These are phyloP conservation scores for Lucilia cuprina DNA, from an alignment of 1,140 invertebrate genomes.

Conservation along the genomic window DNA sequence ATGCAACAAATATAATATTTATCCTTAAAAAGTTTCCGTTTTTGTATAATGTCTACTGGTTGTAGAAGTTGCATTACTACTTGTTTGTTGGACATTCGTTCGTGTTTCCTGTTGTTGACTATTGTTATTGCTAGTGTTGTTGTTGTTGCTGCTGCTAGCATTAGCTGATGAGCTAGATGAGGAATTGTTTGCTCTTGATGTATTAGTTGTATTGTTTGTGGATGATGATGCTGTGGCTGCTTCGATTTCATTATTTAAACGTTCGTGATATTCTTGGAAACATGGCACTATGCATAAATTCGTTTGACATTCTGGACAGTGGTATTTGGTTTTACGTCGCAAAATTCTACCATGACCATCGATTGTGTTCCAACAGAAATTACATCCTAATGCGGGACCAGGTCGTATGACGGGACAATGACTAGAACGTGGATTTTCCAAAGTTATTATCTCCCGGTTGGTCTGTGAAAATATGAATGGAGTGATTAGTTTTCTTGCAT, in stretches of 20 bases:
- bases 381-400: constrained; percentile 82
- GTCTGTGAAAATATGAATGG: constrained; percentile 43
- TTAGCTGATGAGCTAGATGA: neutral
- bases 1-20: neutral
- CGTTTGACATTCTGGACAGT: constrained; percentile 85
- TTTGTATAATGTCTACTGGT: neutral
- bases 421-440: constrained; percentile 64
- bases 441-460: constrained; percentile 58
- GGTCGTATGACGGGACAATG: constrained; percentile 81
- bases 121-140: neutral
- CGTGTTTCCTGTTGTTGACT: neutral
- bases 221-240: constrained; percentile 40
- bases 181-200: constrained; percentile 14
- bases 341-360: constrained; percentile 80
- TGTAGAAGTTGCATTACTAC: neutral
- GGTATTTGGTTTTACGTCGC: constrained; percentile 84
- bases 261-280: constrained; percentile 81
- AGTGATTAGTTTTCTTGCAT: too few species aligned
- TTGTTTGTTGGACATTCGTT: neutral
- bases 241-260: constrained; percentile 57
- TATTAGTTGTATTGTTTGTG: constrained; percentile 18
- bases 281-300: constrained; percentile 87
- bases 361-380: constrained; percentile 88
- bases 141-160: neutral
- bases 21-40: constrained; percentile 29